Base-by-base conservation (phyloP, 2,888 invertebrate species). In the Tribolium freemani region DNA sequence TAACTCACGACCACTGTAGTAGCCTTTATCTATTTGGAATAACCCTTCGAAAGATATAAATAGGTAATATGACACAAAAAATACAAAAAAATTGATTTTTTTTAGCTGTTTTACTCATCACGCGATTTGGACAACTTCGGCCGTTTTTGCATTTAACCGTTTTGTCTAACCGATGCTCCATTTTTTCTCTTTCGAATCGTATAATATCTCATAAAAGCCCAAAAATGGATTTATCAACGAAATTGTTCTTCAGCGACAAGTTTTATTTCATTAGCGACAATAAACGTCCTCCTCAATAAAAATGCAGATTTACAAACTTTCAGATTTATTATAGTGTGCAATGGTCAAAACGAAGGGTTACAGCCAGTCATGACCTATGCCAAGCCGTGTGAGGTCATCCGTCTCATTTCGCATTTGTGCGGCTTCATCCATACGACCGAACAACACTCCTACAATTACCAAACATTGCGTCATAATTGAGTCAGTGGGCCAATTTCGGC, bases 321-420 rank as follows among this genome's bases (percentile, higher is more conserved):
- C 38, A 38, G 30, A 11, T 50, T 63, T 63, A 31, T 11, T 38
- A 6, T 38, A 38, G 31, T 38, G 4, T 26, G 26, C 26, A 26
- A 26, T 26, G 26, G 26, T 26, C 26, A 26, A 26, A 26, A 26
- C 3, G n/a, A 64, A 38, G 45, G 66, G 63, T 45, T 20, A 56
- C 45, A 68, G 71, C 61, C 72, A 64, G 73, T 64, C 79, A 71
- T 78, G 79, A 79, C 79, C 78, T 79, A 79, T 73, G 78, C 63
- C 75, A 79, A 77, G 72, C 68, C 71, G 71, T 71, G 75, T 75
- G 76, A 77, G 79, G 79, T 78, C 77, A 77, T 76, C 72, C 71
- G 71, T 75, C 71, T 70, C 71, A 71, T 70, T 64, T 67, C 69
- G 73, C 66, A 69, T 73, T 75, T 68, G 63, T 74, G 64, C 56